Evolutionary conservation across 37 sponge, comb jelly and placozoan species (phyloP), one percentile per base, ranked within the genome.

Genomic region (Corticium candelabrum): DNA sequence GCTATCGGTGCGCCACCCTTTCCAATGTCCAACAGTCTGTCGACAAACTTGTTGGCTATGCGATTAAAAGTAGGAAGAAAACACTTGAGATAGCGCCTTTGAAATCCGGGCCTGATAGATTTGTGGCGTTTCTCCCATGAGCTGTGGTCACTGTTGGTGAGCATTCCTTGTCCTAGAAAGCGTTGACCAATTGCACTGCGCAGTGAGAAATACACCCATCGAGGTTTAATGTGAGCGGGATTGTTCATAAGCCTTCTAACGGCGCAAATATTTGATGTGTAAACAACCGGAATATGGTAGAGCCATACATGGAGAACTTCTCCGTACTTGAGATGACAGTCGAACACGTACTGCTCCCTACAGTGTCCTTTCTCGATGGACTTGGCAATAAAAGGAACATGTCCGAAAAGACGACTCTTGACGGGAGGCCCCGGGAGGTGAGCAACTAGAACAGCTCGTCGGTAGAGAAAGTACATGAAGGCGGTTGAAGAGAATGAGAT

Each of bases 91-190:
- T n/a, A 68, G 7, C n/a, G 4, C 34, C 67, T 67, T 5, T 27
- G 30, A n/a, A 79, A 79, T 11, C 69, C 80, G 2, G 70, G 70
- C 38, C 67, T 67, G 32, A 40, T 43, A 27, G 67, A 34, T 2
- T 38, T 7, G 34, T 67, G 69, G 34, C 67, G 56, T 2, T 35
- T 35, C 30, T 41, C 80, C 80, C 80, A 79, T 3, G 67, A 34
- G 3, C 40, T 69, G 4, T 11, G 29, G 30, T 67, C 80, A 3
- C 21, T 11, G 80, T 67, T 67, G 7, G 37, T 21, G 2, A 79
- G 15, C 2, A 79, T 37, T 37, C 80, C 80, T 32, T 79, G 56
- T 2, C 80, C 80, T 35, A 68, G 30, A 21, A 74, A 4, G 2
- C 80, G 70, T 1, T 34, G 38, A 3, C 72, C 72, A 31, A 31